Conservation (phyloP, 1,140 invertebrate species). For the Drosophila persimilis region DNA sequence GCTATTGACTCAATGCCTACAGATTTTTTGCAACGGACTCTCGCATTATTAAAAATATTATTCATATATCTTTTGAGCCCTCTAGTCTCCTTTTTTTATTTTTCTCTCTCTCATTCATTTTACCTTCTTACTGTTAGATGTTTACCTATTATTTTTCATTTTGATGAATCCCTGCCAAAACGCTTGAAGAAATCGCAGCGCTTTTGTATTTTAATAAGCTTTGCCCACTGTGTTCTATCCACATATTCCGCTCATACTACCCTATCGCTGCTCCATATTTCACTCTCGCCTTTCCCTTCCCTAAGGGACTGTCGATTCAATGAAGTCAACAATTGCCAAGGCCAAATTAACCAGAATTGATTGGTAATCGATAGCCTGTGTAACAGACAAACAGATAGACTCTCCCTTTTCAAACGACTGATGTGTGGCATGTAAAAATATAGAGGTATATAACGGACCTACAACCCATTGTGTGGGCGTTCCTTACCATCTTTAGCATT, state of each 20-base stretch:
- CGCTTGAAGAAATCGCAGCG: constrained; percentile 21
- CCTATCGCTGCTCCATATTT: neutral
- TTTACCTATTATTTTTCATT: constrained; percentile 34
- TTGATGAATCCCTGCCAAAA: constrained; percentile 32
- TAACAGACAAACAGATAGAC: constrained; percentile 13
- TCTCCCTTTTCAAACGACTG: constrained; percentile 31
- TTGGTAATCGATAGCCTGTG: constrained; percentile 66
- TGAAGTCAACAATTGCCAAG: constrained; percentile 65
- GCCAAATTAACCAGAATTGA: constrained; percentile 50
- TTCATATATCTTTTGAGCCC: constrained; percentile 28
- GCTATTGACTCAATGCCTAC: constrained; percentile 49
- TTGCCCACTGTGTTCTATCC: no score
- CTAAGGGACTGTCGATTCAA: constrained; percentile 38
- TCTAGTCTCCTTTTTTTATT: neutral
- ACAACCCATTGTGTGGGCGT: constrained; percentile 37
- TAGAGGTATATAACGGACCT: constrained; percentile 47
- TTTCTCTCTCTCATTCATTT: no score
- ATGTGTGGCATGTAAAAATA: constrained; percentile 68
- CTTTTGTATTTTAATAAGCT: constrained; percentile 61
- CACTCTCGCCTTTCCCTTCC: neutral
- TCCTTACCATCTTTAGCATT: constrained; percentile 19
- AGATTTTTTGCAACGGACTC: constrained; percentile 36
- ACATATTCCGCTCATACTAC: neutral
- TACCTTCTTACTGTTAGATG: neutral
- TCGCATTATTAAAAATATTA: constrained; percentile 40